Evolutionary conservation across 2,888 invertebrate genomes (phyloP), one percentile per base, ranked within the genome.

Genomic region (Patella ulyssiponensis): DNA sequence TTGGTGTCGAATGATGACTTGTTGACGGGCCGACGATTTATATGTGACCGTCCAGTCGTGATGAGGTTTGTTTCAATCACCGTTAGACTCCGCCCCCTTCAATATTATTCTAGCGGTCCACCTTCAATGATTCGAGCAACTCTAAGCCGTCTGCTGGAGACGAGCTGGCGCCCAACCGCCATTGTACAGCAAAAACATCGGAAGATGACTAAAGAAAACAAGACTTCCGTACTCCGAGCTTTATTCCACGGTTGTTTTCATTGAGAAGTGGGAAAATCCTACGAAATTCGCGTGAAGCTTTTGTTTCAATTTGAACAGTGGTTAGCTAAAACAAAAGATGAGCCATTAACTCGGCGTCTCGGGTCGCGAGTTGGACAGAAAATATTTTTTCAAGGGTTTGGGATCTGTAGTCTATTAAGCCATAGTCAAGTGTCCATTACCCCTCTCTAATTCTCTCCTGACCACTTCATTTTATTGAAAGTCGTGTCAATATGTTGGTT

Each of bases 161-260:
- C 64, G 64, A 23, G 12, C 64, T 64, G 64, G 64, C 64, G 64
- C 64, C 64, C 64, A 64, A 64, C 64, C 44, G 23, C 64, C 11
- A 64, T 64, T 64, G 20, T 23, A 64, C 64, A 20, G 23, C 23
- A 64, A 64, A 23, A 64, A 64, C 64, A 64, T 64, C 64, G 23
- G 14, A 23, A 23, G 64, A 64, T 64, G 4, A 23, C 23, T 20
- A 23, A 64, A 64, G 23, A 20, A 64, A 64, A 64, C 64, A 64
- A 64, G 23, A 64, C 64, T 20, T 64, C 64, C 64, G 64, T 64
- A 9, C 44, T 44, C 44, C 44, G 44, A 44, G 9, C 44, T 44
- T 44, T 9, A 44, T 44, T 44, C 44, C 44, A 44, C 7, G 44
- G 44, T 44, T 44, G 23, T 64, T 64, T 64, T 64, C 20, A 64